These are phyloP conservation scores for Leucozona laternaria DNA, from an alignment of 2,888 invertebrate species.

Conservation along the genomic window DNA sequence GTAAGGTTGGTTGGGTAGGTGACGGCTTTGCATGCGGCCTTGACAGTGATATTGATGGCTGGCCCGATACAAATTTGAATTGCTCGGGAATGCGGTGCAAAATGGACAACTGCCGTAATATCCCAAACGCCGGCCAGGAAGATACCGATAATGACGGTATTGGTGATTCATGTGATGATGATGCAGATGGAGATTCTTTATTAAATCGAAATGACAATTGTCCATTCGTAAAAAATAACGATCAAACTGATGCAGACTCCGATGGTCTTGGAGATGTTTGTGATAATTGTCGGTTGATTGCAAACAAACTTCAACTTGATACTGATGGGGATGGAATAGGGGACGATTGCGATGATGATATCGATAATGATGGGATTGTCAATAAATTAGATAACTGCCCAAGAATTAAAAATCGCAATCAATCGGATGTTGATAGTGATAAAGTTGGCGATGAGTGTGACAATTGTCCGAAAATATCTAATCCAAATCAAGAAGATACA, in stretches of 20 bases:
- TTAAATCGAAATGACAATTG: constrained; percentile 90
- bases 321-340: constrained; percentile 92
- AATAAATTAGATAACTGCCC: constrained; percentile 92
- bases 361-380: constrained; percentile 93
- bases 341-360: constrained; percentile 95
- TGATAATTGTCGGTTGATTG: constrained; percentile 94
- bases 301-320: constrained; percentile 92
- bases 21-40: constrained; percentile 93
- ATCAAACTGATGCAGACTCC: constrained; percentile 92
- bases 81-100: constrained; percentile 89
- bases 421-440: constrained; percentile 93
- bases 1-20: constrained; percentile 95
- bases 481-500: constrained; percentile 91
- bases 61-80: constrained; percentile 91
- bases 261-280: constrained; percentile 89
- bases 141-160: constrained; percentile 93
- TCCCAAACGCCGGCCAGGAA: constrained; percentile 97
- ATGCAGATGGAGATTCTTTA: constrained; percentile 93
- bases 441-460: constrained; percentile 95
- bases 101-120: constrained; percentile 93
- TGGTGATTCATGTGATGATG: constrained; percentile 95
- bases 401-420: constrained; percentile 89
- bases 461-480: constrained; percentile 91
- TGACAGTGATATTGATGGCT: constrained; percentile 95
- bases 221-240: constrained; percentile 90